These are phyloP conservation scores for Pachliopta kotzebuea DNA, from an alignment of 2,888 invertebrate genomes.

Conservation along the genomic window DNA sequence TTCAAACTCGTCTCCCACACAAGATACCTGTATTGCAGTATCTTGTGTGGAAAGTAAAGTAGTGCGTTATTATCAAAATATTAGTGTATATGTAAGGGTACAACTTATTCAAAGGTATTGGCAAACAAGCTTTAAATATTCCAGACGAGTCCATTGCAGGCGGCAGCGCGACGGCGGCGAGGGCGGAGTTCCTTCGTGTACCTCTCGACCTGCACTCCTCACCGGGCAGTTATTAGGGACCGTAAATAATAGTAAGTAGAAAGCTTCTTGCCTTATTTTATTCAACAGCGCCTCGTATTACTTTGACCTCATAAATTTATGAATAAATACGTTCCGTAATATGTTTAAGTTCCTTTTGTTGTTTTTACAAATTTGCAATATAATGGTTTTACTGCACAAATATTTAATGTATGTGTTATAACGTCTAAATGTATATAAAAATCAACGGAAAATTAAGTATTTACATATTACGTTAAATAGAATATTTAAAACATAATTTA, in stretches of 20 bases:
- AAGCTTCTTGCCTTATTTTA: slow-evolving; percentile 59
- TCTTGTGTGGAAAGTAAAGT: too few species aligned
- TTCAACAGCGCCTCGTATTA: slow-evolving; percentile 37
- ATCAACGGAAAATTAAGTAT: too few species aligned
- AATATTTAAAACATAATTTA: too few species aligned
- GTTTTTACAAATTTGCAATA: not conserved
- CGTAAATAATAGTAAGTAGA: slow-evolving; percentile 76
- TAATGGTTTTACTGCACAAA: not conserved
- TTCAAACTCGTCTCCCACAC: too few species aligned
- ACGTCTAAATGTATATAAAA: too few species aligned
- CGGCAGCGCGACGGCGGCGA: slow-evolving; percentile 38
- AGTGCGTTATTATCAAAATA: not conserved
- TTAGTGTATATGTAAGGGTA: slow-evolving; percentile 10
- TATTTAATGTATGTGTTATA: too few species aligned
- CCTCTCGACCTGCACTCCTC: slow-evolving; percentile 33
- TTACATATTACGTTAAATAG: too few species aligned
- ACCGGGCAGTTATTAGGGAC: slow-evolving; percentile 62
- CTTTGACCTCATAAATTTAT: slow-evolving; percentile 25
- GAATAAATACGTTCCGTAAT: not conserved
- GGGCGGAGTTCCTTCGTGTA: slow-evolving; percentile 35
- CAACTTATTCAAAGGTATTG: slow-evolving; percentile 49
- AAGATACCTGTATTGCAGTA: too few species aligned
- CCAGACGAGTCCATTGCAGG: slow-evolving; percentile 54
- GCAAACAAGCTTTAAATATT: slow-evolving; percentile 64
- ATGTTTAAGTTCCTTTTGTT: not conserved